These are phyloP conservation scores for Pseudonaja textilis DNA, from an alignment of 2,113 vertebrate species.

Conservation along the genomic window DNA sequence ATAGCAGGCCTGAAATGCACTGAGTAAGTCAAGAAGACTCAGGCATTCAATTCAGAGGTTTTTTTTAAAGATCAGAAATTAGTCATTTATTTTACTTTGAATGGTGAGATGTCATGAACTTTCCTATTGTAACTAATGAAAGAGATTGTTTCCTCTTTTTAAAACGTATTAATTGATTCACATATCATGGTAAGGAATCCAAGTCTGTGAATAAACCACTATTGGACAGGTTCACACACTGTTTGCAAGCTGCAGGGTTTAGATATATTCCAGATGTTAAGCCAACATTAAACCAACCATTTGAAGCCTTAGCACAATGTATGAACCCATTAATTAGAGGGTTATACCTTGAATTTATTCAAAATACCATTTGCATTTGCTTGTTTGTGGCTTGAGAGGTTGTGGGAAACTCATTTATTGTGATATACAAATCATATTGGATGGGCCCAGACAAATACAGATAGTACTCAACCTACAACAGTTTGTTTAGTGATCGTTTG, in stretches of 20 bases:
- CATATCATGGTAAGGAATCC: not conserved
- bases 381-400: not conserved
- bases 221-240: not conserved
- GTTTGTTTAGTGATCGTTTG: too few species aligned
- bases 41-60: not conserved
- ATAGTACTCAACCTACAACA: too few species aligned
- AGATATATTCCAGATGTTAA: not conserved
- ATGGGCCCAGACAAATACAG: not conserved
- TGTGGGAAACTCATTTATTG: not conserved
- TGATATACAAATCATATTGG: not conserved
- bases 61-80: not conserved
- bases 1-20: not conserved
- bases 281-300: not conserved
- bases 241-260: not conserved
- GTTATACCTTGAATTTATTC: not conserved
- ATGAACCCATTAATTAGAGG: not conserved
- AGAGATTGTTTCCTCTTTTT: not conserved
- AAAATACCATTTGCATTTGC: not conserved
- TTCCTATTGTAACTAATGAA: not conserved
- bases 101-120: not conserved
- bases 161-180: not conserved
- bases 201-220: not conserved
- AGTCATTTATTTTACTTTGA: not conserved
- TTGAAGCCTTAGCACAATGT: not conserved
- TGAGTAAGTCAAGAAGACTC: not conserved